Conservation (phyloP, 1,140 invertebrate genomes). For the Andrena cerasifolii region DNA sequence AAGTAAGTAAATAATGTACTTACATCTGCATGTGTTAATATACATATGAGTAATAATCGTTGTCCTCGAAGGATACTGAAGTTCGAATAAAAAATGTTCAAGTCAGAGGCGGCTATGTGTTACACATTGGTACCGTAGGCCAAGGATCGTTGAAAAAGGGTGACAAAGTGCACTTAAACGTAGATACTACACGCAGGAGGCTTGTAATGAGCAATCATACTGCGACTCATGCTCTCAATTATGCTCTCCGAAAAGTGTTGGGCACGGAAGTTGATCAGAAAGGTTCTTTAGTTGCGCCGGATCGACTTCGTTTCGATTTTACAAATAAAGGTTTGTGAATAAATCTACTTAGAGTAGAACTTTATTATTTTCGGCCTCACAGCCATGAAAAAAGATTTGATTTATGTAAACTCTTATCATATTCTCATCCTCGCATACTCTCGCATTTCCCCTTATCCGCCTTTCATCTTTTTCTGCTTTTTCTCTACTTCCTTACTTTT, state of each 20-base stretch:
- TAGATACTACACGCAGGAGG: slow-evolving; percentile 92
- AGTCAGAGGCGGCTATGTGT: slow-evolving; percentile 96
- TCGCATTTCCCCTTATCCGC: no score
- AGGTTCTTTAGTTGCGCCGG: slow-evolving; percentile 99
- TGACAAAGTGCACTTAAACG: slow-evolving; percentile 91
- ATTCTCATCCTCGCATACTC: no score
- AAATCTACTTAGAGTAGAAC: neutral
- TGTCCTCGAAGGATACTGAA: slow-evolving; percentile 87
- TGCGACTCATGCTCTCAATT: slow-evolving; percentile 98
- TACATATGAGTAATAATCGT: slow-evolving; percentile 14
- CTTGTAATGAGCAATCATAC: slow-evolving; percentile 99
- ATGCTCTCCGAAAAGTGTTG: slow-evolving; percentile 94
- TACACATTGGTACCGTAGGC: slow-evolving; percentile 93
- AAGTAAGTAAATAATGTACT: slow-evolving; percentile 80
- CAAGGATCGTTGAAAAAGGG: slow-evolving; percentile 94
- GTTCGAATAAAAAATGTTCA: slow-evolving; percentile 97
- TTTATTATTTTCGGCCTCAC: no score
- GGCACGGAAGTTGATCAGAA: slow-evolving; percentile 96
- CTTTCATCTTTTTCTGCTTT: no score
- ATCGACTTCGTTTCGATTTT: slow-evolving; percentile 98
- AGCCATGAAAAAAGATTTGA: no score
- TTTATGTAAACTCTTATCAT: no score
- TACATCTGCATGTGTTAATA: neutral
- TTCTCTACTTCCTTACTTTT: no score
- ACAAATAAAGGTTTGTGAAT: slow-evolving; percentile 89